Evolutionary conservation across 2,797 vertebrate species (phyloP), one percentile per base, ranked within the genome.

Genomic region (Gymnoscopelus braueri): DNA sequence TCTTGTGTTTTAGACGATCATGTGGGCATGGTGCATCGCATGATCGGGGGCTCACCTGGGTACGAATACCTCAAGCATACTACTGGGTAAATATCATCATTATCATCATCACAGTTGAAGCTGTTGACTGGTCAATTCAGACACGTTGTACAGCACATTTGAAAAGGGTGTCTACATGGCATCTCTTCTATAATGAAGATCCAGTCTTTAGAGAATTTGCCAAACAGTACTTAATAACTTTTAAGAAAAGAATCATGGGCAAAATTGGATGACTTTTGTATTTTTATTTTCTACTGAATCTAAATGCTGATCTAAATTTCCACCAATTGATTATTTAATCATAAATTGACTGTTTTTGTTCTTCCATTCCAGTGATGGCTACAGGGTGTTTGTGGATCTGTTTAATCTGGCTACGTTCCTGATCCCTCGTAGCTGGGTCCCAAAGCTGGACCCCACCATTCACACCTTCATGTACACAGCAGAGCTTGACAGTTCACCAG

Each of bases 311-410:
- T 19, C 19, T 19, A 19, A 44, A 2, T 7, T 7, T 9, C 9
- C 1, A 13, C 13, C 39, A 10, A 44, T 44, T 44, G 39, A 44
- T 44, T 44, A 44, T 44, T 10, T 39, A 7, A 44, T 44, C 39
- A 44, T 10, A 44, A 44, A 44, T 44, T 9, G 39, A 8, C 47
- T 65, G 12, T 44, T 15, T 55, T 15, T 58, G 39, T 54, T 54
- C 12, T 63, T 89, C 15, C 86, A 69, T 75, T 84, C 78, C 69
- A 99, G 98, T 77, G 98, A 99, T 84, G 96, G 97, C 72, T 99
- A 99, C 93, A 99, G 99, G 81, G 98, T 99, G 23, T 99, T 99
- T 69, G 97, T 98, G 88, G 98, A 99, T 84, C 93, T 99, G 79
- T 99, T 99, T 92, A 99, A 99, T 88, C 93, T 99, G 85, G 97